Evolutionary conservation across 2,888 invertebrate genomes (phyloP), one percentile per base, ranked within the genome.

Genomic region (Eutolmus rufibarbis): DNA sequence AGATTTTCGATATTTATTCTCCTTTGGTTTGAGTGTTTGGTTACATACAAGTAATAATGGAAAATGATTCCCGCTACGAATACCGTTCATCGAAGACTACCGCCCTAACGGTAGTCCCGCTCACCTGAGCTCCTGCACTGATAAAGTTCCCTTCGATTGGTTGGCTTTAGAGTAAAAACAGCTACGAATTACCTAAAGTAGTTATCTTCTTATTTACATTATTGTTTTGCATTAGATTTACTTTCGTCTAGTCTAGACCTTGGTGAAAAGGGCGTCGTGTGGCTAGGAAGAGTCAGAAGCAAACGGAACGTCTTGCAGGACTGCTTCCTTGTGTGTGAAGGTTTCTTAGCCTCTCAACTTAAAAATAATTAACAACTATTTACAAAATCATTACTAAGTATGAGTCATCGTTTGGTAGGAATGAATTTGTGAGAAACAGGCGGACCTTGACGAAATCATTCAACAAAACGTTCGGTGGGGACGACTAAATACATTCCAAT

Each of bases 341-440:
- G 46, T 81, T n/a, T 77, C 77, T 84, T 85, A 85, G 77, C 84
- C 76, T 79, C 86, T 79, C 40, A 84, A 87, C 88, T 88, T 88
- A 88, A 88, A 82, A 88, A 88, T 88, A 88, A 82, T 88, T 88
- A 88, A 88, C 88, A 86, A 88, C 77, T 88, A 88, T 88, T 86
- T 88, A 88, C 88, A 88, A 84, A 81, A 81, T 81, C 16, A 81
- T 81, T 81, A 81, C 16, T 81, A 31, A 56, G 40, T n/a, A 81
- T 40, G 56, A 46, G 81, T 81, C 56, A 51, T 66, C 66, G 66
- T 66, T 76, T 76, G 76, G 79, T 79, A 79, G 51, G 81, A 51
- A 81, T 81, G 81, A 51, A 78, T 66, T 56, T 23, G 28, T 78
- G 40, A 78, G 43, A 43, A 40, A 40, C 19, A 78, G 40, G 37